phyloP scores from a whole-genome alignment of 2,888 invertebrate species.

The Bellardia bayeri region DNA sequence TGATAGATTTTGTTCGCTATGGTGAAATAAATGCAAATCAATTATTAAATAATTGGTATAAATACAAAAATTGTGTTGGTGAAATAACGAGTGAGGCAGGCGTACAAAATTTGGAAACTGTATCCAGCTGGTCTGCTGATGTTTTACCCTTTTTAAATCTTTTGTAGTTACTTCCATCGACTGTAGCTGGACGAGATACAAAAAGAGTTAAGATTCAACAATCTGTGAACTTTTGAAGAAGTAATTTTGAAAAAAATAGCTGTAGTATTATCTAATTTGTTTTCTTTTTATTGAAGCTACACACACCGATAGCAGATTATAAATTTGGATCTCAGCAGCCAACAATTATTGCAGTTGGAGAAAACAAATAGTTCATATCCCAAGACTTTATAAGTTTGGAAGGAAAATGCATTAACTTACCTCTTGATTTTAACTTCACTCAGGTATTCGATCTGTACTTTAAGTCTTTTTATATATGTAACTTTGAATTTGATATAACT shows the following conservation, averaged over 20 bases:
- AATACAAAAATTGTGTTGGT: conserved; percentile 17
- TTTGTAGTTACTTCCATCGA: conserved; percentile 31
- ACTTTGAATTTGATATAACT: no score
- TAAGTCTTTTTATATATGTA: background rate
- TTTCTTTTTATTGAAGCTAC: conserved; percentile 6
- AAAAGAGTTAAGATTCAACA: conserved; percentile 31
- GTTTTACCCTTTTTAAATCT: conserved; percentile 30
- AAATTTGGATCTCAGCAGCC: conserved; percentile 1
- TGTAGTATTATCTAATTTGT: background rate
- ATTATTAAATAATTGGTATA: conserved; percentile 26
- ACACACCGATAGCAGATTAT: background rate
- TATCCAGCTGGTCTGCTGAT: conserved; percentile 11
- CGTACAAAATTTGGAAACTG: background rate
- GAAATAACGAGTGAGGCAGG: conserved; percentile 15
- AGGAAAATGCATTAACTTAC: conserved; percentile 35
- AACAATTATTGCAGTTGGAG: conserved; percentile 32
- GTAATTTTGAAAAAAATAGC: conserved; percentile 22
- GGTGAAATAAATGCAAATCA: background rate
- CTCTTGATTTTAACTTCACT: conserved; percentile 26
- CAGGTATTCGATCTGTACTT: conserved; percentile 48
- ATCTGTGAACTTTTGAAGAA: conserved; percentile 40
- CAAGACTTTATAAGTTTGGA: conserved; percentile 43
- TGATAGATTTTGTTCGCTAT: background rate
- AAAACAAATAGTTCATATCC: conserved; percentile 18
- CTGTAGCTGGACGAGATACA: conserved; percentile 33